These are phyloP conservation scores for Stegodyphus mimosarum DNA, from an alignment of 1,140 invertebrate species.

Conservation along the genomic window DNA sequence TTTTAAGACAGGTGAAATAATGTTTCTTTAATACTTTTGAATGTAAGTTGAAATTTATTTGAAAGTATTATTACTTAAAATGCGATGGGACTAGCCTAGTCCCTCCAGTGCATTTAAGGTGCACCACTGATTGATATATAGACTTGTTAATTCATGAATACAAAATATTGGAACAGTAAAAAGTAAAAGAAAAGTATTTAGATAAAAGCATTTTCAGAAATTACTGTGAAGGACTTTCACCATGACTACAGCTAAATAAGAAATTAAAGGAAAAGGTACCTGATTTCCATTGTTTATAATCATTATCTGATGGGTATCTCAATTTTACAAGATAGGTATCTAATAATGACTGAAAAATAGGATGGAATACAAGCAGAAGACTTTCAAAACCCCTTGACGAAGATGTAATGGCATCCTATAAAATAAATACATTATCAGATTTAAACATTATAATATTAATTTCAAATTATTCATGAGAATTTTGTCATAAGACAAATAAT, in stretches of 20 bases:
- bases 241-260: too few species aligned
- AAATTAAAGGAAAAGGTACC: conserved; percentile 62
- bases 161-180: neutral
- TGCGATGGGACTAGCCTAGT: too few species aligned
- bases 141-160: too few species aligned
- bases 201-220: too few species aligned
- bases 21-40: too few species aligned
- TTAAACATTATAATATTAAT: conserved; percentile 3
- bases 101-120: too few species aligned
- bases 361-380: conserved; percentile 72
- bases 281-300: conserved; percentile 68
- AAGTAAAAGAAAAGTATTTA: neutral
- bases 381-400: conserved; percentile 71
- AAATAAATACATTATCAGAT: conserved; percentile 54
- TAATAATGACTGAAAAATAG: conserved; percentile 76
- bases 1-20: too few species aligned
- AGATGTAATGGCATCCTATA: conserved; percentile 75
- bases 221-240: too few species aligned
- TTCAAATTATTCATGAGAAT: neutral
- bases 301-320: conserved; percentile 71
- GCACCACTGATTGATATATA: too few species aligned
- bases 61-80: too few species aligned
- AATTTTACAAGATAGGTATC: conserved; percentile 77
- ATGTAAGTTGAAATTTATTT: too few species aligned
- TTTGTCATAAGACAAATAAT: too few species aligned